Base-by-base conservation (phyloP, 2,888 invertebrate species). In the Cryptophagus acutangulus region DNA sequence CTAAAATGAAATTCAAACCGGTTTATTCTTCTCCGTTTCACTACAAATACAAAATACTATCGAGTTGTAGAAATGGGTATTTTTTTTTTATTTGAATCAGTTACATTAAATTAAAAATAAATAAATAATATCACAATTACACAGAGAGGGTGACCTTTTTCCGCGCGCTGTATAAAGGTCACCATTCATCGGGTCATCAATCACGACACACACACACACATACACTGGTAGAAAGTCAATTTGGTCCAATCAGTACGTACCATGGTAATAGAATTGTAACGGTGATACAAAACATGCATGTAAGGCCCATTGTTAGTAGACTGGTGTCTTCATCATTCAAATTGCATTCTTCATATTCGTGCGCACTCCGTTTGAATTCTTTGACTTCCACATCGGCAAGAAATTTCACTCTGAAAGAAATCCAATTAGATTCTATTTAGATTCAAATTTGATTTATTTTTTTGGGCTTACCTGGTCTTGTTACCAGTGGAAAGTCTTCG, bases 321-420 rank as follows among this genome's bases (percentile, higher is more conserved):
- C 67, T 69, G 10, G 62, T 56, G 8, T 60, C 51, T 43, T 46
- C 29, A 31, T 50, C 45, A 6, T 46, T 33, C 57, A 52, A 66
- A 33, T 71, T 69, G 17, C 61, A 56, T 35, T 71, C 71, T 36
- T 66, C 63, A 38, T 63, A 49, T 58, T 74, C 72, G 52, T 73
- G 70, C 33, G 71, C 71, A 38, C 69, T 66, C 33, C 72, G 63
- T 49, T 69, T 69, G 63, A 73, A 75, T 54, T 76, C 76, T 28
- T 71, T 66, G 6, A 76, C 70, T 50, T 76, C 74, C 4, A 76
- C 75, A 56, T 75, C 74, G 58, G 72, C 72, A 10, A 72, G 73
- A 55, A 76, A 76, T 52, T 72, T 74, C 25, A 76, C 75, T 17
- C 74, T 70, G 56, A 40, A 66, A 66, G 30, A 41, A 54, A 44